Percentiles rank a stretch among this genome's conserved stretches.
Evolutionary conservation across 2,888 invertebrate species (phyloP).

Genomic region (Sialis lutaria): DNA sequence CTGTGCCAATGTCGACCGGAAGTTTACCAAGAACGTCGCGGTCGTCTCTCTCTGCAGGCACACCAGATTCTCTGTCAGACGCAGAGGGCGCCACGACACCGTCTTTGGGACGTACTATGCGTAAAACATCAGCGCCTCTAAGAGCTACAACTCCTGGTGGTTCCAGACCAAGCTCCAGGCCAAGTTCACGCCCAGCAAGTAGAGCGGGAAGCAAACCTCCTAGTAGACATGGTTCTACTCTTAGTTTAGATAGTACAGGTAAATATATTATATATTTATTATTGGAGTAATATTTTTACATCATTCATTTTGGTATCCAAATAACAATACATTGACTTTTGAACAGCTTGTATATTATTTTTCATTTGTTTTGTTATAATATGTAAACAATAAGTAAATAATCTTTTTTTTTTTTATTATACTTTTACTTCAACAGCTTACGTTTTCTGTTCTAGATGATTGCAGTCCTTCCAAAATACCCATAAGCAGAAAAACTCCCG

Average conservation of each 20-base stretch:
- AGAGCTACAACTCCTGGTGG: conserved; percentile 55
- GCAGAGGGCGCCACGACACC: conserved; percentile 60
- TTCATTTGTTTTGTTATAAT: background rate
- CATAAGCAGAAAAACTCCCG: conserved; percentile 45
- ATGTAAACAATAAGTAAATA: conserved; percentile 3
- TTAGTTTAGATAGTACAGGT: conserved; percentile 82
- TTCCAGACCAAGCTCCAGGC: conserved; percentile 48
- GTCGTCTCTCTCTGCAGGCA: conserved; percentile 68
- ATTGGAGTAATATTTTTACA: background rate
- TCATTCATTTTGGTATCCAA: background rate
- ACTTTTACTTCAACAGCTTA: too few species aligned
- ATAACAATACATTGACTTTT: background rate
- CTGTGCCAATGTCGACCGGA: conserved; percentile 67
- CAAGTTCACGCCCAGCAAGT: conserved; percentile 71
- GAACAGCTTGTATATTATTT: too few species aligned
- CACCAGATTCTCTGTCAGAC: conserved; percentile 77
- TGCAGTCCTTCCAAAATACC: conserved; percentile 73
- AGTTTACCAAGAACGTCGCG: conserved; percentile 39
- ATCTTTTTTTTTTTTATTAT: conserved; percentile 5
- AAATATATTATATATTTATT: conserved; percentile 8
- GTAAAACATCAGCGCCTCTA: conserved; percentile 43
- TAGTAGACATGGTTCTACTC: conserved; percentile 82
- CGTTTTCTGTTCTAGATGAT: conserved; percentile 35
- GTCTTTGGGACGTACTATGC: conserved; percentile 12
- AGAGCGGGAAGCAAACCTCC: conserved; percentile 82